Percentiles rank a stretch among this genome's conserved stretches.
These are phyloP conservation scores for Polyploca ridens DNA, from an alignment of 2,888 invertebrate genomes.

Conservation along the genomic window DNA sequence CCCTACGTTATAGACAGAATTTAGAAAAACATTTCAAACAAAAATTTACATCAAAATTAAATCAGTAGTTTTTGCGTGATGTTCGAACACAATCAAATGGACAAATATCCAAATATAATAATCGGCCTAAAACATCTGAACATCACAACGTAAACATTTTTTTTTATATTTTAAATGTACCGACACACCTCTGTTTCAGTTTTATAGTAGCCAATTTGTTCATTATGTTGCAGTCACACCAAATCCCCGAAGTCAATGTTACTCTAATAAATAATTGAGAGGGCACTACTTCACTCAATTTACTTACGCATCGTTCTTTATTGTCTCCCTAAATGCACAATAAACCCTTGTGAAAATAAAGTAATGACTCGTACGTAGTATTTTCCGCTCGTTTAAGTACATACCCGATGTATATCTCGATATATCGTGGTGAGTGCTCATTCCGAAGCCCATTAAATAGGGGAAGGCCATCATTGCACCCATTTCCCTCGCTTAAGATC, in stretches of 20 bases:
- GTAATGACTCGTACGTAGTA: conserved; percentile 23
- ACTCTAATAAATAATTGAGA: not conserved
- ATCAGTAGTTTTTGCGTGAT: no score
- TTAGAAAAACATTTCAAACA: no score
- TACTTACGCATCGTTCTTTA: conserved; percentile 11
- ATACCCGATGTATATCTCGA: conserved; percentile 35
- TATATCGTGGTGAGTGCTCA: conserved; percentile 53
- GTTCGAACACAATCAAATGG: no score
- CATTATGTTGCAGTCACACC: no score
- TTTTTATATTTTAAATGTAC: no score
- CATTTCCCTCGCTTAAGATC: conserved; percentile 49
- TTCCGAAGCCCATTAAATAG: conserved; percentile 57
- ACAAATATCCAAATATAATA: no score
- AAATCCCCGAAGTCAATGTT: not conserved
- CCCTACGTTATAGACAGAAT: no score
- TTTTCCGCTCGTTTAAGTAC: conserved; percentile 22
- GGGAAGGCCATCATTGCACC: conserved; percentile 56
- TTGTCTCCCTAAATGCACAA: conserved; percentile 12
- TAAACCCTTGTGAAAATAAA: conserved; percentile 14
- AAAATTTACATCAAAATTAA: no score
- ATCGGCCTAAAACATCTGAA: no score
- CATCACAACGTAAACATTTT: no score
- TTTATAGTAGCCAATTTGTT: no score
- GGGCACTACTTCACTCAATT: conserved; percentile 17
- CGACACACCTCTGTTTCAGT: no score